Conservation (phyloP, 2,113 vertebrate genomes). For the Cranoglanis bouderius region DNA sequence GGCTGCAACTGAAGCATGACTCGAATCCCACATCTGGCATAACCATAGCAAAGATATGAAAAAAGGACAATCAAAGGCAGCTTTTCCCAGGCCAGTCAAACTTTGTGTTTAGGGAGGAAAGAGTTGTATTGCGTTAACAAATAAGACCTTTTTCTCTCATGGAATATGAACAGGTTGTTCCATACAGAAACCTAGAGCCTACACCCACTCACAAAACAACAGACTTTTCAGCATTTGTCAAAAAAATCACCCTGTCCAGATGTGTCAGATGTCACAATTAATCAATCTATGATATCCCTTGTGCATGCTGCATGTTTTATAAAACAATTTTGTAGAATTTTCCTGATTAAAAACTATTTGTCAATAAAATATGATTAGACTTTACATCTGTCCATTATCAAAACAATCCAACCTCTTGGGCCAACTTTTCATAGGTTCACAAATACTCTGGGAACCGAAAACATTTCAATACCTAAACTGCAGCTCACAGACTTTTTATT, state of each 20-base stretch:
- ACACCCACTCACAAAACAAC: constrained; percentile 62
- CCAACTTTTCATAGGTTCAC: neutral
- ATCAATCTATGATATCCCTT: neutral
- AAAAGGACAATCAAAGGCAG: constrained; percentile 63
- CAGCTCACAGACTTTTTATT: neutral
- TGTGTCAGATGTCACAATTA: constrained; percentile 1
- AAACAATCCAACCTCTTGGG: neutral
- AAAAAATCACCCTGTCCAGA: neutral
- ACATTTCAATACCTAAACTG: neutral
- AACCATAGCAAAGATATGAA: constrained; percentile 68
- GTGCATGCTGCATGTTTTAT: constrained; percentile 6
- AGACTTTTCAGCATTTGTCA: constrained; percentile 56
- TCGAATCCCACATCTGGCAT: constrained; percentile 65
- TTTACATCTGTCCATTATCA: neutral
- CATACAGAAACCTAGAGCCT: constrained; percentile 55
- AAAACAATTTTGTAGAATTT: constrained; percentile 1
- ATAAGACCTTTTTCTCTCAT: constrained; percentile 70
- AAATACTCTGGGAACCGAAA: neutral
- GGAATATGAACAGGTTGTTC: constrained; percentile 60
- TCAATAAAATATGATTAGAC: neutral
- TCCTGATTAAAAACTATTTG: neutral
- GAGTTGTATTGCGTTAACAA: constrained; percentile 65
- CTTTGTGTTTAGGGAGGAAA: constrained; percentile 57
- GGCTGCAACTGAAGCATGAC: constrained; percentile 60
- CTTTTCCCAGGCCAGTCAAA: constrained; percentile 57